Percentiles rank a stretch among this genome's conserved stretches.
phyloP scores from a whole-genome alignment of 2,888 invertebrate genomes.

The Stenolophus ochropezus region DNA sequence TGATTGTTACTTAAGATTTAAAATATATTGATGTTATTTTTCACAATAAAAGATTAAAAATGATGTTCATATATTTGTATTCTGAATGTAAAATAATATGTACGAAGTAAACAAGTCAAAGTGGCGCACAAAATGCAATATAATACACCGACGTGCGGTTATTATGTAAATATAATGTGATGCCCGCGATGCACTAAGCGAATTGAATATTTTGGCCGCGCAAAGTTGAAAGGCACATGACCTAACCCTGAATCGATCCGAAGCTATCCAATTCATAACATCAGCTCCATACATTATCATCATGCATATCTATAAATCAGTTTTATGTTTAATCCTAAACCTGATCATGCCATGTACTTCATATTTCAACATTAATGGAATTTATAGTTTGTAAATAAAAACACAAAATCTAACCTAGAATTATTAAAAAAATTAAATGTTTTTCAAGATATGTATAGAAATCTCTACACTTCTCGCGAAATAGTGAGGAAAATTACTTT shows the following conservation, averaged over 20 bases:
- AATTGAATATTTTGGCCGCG: background rate
- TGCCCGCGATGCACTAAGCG: background rate
- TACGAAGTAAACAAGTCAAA: background rate
- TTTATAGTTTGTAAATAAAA: background rate
- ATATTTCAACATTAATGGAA: background rate
- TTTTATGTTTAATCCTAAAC: background rate
- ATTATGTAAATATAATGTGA: background rate
- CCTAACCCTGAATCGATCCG: background rate
- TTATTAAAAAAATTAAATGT: no score
- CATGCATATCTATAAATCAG: background rate
- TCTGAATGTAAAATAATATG: no score
- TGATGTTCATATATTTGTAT: no score
- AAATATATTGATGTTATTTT: no score
- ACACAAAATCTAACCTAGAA: background rate
- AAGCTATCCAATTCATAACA: background rate
- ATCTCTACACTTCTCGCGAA: no score
- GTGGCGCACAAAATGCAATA: background rate
- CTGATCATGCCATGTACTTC: background rate
- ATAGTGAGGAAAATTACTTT: no score
- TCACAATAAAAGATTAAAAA: no score
- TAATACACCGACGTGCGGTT: background rate
- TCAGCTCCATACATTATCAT: background rate
- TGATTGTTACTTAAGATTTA: no score
- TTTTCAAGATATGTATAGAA: no score
- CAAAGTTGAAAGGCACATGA: background rate